These are phyloP conservation scores for Melanotus villosus DNA, from an alignment of 2,888 invertebrate genomes.

Conservation along the genomic window DNA sequence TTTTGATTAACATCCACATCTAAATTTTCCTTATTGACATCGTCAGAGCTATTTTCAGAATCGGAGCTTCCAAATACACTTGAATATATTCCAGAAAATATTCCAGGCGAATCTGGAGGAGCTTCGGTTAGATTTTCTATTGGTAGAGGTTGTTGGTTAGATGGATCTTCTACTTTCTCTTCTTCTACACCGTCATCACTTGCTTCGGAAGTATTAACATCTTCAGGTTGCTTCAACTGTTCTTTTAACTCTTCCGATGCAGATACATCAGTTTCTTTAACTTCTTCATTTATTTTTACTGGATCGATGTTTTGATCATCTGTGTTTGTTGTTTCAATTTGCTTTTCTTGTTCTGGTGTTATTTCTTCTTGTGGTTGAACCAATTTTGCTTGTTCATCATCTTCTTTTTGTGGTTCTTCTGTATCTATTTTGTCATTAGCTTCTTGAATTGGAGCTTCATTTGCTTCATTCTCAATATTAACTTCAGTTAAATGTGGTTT, in stretches of 20 bases:
- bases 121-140: background rate
- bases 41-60: constrained; percentile 2
- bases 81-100: constrained; percentile 5
- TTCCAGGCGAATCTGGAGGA: background rate
- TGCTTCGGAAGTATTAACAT: too few relatives aligned
- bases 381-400: too few relatives aligned
- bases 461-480: background rate
- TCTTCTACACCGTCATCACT: too few relatives aligned
- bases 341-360: too few relatives aligned
- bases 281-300: background rate
- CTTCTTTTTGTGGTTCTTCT: too few relatives aligned
- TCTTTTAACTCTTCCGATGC: background rate
- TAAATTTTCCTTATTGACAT: constrained; percentile 46
- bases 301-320: too few relatives aligned
- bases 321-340: too few relatives aligned
- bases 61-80: constrained; percentile 1
- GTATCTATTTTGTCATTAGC: too few relatives aligned
- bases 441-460: too few relatives aligned
- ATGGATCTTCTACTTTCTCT: too few relatives aligned
- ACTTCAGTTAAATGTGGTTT: background rate
- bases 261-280: background rate
- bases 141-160: background rate
- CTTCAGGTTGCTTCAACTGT: background rate
- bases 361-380: too few relatives aligned
- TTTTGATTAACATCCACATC: constrained; percentile 42